Evolutionary conservation across 2,888 invertebrate species (phyloP), one percentile per base, ranked within the genome.

Genomic region (Andrena camellia): DNA sequence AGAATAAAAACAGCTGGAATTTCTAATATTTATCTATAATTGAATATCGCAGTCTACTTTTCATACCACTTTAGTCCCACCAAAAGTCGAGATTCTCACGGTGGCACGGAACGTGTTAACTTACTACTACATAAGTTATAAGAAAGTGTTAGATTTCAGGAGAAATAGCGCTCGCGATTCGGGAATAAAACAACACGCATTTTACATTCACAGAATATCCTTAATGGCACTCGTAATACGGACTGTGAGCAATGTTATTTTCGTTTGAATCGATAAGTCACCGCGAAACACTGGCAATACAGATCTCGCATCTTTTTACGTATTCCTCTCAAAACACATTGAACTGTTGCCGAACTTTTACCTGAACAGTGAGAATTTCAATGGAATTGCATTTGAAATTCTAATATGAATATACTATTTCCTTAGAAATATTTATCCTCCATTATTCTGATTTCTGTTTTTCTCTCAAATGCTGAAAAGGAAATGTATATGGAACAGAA

Each of bases 281-380:
- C 7, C 23, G 35, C 23, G 23, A 20, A 26, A 62, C 33, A 26
- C 13, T 17, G 10, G 17, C 8, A 35, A 62, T 42, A 35, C 62
- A 69, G 42, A 69, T 52, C 42, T 74, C 17, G 17, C 10, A 20
- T 26, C 57, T 31, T 50, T 63, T 60, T 31, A 13, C 48, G 17
- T 7, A 50, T 50, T 42, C 29, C 0, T 26, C 26, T 13, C 3
- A 13, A 20, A 5, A 33, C 35, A 60, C 60, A 8, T 52, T 67
- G 59, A 42, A 74, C 67, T 23, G 33, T 23, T 31, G 31, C 33
- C 20, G 5, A 52, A 8, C 5, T 59, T 20, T 59, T 3, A 62
- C 60, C 5, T 2, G 29, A 23, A 35, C 26, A n/a, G 20, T 13
- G 17, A 29, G 29, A 42, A 29, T 54, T 20, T 42, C 8, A 20